phyloP scores from a whole-genome alignment of 1,140 invertebrate genomes.

The Brachionus manjavacas region DNA sequence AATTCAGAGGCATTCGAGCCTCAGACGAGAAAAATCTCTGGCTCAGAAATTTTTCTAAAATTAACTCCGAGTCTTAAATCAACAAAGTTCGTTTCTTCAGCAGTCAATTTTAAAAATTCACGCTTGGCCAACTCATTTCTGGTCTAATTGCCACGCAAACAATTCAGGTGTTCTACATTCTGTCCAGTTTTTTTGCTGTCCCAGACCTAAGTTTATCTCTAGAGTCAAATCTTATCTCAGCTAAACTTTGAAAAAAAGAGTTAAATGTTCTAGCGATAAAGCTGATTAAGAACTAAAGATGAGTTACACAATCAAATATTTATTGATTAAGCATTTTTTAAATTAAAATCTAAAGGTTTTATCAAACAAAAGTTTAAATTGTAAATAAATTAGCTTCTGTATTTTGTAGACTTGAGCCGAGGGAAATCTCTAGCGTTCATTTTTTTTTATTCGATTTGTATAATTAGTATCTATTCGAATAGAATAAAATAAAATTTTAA shows the following conservation, averaged over 20 bases:
- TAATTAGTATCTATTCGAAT: not conserved
- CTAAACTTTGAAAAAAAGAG: not conserved
- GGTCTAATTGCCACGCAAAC: not conserved
- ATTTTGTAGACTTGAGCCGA: not conserved
- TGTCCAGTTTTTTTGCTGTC: not conserved
- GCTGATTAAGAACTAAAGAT: not conserved
- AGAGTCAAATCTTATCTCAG: not conserved
- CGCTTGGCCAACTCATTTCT: not conserved
- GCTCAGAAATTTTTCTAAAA: not conserved
- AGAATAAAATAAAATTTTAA: not conserved
- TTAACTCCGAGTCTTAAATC: not conserved
- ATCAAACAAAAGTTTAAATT: not conserved
- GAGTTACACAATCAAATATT: constrained; percentile 10
- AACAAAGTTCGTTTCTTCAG: not conserved
- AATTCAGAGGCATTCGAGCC: not conserved
- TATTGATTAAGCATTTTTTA: constrained; percentile 25
- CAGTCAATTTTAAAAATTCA: not conserved
- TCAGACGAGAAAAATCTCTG: not conserved
- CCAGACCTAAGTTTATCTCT: not conserved
- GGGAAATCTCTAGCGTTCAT: constrained; percentile 22
- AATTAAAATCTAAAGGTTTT: not conserved
- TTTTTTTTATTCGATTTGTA: not conserved
- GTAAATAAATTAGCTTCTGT: constrained; percentile 17
- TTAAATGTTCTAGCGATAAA: not conserved
- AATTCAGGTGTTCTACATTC: not conserved